Evolutionary conservation across 2,797 vertebrate species (phyloP).

Genomic region (Molothrus aeneus): DNA sequence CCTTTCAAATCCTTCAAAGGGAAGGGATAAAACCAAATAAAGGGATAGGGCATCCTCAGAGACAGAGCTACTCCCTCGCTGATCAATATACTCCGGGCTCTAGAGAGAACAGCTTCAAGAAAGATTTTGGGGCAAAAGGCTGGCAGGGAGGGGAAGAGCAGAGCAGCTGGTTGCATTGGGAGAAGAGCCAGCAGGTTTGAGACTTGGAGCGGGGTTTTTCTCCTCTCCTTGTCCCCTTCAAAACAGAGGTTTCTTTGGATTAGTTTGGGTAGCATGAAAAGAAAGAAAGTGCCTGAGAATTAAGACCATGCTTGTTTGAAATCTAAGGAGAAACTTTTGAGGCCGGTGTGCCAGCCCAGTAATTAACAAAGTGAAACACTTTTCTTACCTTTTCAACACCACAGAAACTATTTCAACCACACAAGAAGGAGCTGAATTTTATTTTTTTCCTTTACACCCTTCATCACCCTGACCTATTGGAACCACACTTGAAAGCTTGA

Average conservation of each 20-base stretch:
- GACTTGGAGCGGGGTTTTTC: not conserved
- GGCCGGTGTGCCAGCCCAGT: not conserved
- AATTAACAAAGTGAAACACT: not conserved
- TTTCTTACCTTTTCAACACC: not conserved
- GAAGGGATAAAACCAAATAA: not conserved
- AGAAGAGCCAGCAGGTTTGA: not conserved
- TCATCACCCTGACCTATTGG: conserved; percentile 16
- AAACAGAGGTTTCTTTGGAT: not conserved
- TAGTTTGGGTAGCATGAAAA: not conserved
- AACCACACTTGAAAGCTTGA: conserved; percentile 6
- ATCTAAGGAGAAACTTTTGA: not conserved
- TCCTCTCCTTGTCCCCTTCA: no score
- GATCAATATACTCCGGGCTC: not conserved
- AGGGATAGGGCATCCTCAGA: not conserved
- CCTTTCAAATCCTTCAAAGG: not conserved
- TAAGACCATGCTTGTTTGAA: not conserved
- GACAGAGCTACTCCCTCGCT: not conserved
- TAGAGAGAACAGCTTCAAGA: accelerated
- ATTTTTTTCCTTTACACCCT: not conserved
- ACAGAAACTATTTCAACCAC: not conserved
- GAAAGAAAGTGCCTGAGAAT: not conserved
- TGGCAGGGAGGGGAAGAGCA: not conserved
- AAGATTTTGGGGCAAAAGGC: not conserved
- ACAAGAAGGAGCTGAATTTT: not conserved
- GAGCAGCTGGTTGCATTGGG: not conserved